Conservation (phyloP, 2,888 invertebrate species). For the Cantharis rufa region DNA sequence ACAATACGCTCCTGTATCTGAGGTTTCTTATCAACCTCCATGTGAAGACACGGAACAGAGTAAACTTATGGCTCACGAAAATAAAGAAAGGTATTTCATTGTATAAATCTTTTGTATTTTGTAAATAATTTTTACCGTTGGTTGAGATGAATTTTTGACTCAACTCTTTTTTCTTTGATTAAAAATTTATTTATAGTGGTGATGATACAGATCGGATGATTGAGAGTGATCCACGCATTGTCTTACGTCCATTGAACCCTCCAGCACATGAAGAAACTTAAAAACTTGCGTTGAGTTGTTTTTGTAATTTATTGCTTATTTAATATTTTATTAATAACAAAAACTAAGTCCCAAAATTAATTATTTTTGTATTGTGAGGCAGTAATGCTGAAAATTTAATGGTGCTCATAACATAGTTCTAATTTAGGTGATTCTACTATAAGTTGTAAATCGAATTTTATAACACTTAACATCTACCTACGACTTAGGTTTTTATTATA, state of each 20-base stretch:
- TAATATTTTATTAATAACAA: neutral
- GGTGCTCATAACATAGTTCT: neutral
- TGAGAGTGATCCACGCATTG: constrained; percentile 71
- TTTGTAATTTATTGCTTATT: neutral
- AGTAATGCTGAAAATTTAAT: neutral
- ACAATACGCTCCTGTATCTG: constrained; percentile 76
- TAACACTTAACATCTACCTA: neutral
- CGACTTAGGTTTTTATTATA: neutral
- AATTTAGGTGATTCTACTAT: neutral
- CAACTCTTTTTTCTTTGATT: neutral
- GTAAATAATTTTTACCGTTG: neutral
- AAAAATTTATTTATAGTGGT: constrained; percentile 43
- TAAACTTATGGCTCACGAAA: constrained; percentile 71
- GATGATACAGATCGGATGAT: constrained; percentile 79
- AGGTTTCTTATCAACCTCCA: constrained; percentile 66
- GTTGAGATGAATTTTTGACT: neutral
- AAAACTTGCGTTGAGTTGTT: constrained; percentile 10
- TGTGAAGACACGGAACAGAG: constrained; percentile 71
- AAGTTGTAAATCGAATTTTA: neutral
- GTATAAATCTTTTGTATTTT: neutral
- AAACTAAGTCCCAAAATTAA: neutral
- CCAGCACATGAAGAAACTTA: constrained; percentile 60
- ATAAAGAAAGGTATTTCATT: constrained; percentile 68
- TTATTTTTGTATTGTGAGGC: neutral
- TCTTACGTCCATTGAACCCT: constrained; percentile 65